Evolutionary conservation across 2,113 vertebrate genomes (phyloP), one percentile per base, ranked within the genome.

Genomic region (Symphodus melops): DNA sequence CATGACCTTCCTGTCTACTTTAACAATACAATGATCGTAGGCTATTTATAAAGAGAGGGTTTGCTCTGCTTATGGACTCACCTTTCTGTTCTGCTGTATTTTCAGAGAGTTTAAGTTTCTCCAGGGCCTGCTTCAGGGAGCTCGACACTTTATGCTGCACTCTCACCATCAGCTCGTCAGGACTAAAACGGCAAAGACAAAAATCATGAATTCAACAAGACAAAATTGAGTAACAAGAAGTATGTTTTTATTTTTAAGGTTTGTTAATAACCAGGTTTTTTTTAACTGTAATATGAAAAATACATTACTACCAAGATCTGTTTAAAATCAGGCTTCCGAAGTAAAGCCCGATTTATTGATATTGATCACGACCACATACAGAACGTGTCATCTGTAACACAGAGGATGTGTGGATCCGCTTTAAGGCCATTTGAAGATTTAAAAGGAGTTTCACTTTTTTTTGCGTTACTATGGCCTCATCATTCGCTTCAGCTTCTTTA

Each of bases 51-150:
- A 14, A 59, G 9, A 55, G 23, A 19, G 12, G 23, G 9, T 41
- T 41, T 9, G 11, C 9, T 17, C 16, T 28, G 36, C 21, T 55
- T 28, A 7, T 23, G 53, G 25, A 28, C 87, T 93, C 88, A 97
- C 97, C 96, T 91, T 95, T 95, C 71, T 90, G 91, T 42, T 94
- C 92, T 61, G 87, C 82, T 21, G 87, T 86, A 0, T 94, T 95
- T 75, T 96, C 95, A 3, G 95, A 94, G 16, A 94, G 75, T 75
- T 93, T 92, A 37, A 98, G 90, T 81, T 97, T 99, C 93, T 97
- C 97, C 28, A 99, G 94, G 36, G 97, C 95, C 90, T 97, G 95
- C 84, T 96, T 98, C 79, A 99, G 92, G 36, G 97, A 98, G n/a
- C 95, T 87, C 23, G 97, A 96, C 37, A 99, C 94, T 88, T 97